phyloP scores from a whole-genome alignment of 2,797 vertebrate species.

The Eulemur rubriventer region DNA sequence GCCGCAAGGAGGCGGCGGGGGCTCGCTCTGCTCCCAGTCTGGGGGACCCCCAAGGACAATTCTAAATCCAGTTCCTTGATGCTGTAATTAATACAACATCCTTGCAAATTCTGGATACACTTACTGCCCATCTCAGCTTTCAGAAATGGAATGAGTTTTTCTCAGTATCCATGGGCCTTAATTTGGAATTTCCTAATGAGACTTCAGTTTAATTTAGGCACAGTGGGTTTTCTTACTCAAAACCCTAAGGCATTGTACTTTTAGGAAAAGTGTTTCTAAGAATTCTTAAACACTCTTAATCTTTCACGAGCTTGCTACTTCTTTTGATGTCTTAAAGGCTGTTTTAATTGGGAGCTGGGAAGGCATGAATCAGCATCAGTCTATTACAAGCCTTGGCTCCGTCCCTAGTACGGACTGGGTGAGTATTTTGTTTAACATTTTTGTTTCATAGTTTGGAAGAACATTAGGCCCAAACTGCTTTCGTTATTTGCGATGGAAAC shows the following conservation, averaged over 20 bases:
- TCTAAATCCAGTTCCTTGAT: not conserved
- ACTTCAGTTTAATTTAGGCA: not conserved
- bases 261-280: not conserved
- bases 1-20: rapidly evolving
- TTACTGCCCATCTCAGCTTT: not conserved
- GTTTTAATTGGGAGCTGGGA: not conserved
- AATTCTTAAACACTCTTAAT: not conserved
- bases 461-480: not conserved
- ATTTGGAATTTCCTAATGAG: not conserved
- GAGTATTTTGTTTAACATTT: not conserved
- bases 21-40: not conserved
- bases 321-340: not conserved
- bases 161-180: not conserved
- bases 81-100: not conserved
- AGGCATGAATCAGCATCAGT: not conserved
- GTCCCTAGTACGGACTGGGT: not conserved
- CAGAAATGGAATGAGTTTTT: not conserved
- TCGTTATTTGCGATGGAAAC: not conserved
- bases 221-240: not conserved
- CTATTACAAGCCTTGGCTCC: not conserved
- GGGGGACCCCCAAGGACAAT: not conserved
- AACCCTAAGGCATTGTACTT: not conserved
- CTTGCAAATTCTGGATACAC: not conserved
- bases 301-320: not conserved
- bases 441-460: not conserved